These are phyloP conservation scores for Takifugu bimaculatus DNA, from an alignment of 2,113 vertebrate species.

Conservation along the genomic window DNA sequence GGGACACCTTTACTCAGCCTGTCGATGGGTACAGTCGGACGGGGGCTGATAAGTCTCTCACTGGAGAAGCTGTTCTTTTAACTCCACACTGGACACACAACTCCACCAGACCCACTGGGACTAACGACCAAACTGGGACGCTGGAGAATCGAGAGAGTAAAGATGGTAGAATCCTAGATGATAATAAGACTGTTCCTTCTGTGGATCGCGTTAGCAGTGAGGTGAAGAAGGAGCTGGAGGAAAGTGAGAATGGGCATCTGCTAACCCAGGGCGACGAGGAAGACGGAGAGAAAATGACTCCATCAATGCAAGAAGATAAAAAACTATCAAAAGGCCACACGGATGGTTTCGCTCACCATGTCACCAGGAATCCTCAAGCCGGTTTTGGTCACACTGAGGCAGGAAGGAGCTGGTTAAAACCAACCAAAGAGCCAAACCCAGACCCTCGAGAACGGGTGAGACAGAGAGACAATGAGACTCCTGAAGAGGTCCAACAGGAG, in stretches of 20 bases:
- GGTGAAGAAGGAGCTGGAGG: constrained; percentile 19
- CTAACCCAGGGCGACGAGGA: constrained; percentile 22
- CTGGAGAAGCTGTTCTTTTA: constrained; percentile 34
- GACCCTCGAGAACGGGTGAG: constrained; percentile 32
- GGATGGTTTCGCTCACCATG: constrained; percentile 23
- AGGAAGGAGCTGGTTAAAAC: constrained; percentile 34
- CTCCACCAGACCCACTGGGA: constrained; percentile 38
- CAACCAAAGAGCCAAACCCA: constrained; percentile 65
- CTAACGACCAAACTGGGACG: constrained; percentile 20
- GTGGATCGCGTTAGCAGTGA: constrained; percentile 19
- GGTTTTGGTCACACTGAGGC: constrained; percentile 26
- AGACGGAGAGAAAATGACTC: constrained; percentile 24
- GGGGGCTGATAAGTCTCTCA: constrained; percentile 21
- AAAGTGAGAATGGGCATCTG: constrained; percentile 6
- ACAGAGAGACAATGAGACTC: constrained; percentile 58
- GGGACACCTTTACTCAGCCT: constrained; percentile 54
- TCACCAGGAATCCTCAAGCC: constrained; percentile 32
- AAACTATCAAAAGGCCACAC: constrained; percentile 36
- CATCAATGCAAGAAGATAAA: constrained; percentile 31
- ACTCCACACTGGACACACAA: constrained; percentile 60
- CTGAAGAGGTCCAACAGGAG: constrained; percentile 37
- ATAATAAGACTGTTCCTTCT: constrained; percentile 35
- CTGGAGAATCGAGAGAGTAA: constrained; percentile 16
- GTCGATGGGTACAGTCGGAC: constrained; percentile 47
- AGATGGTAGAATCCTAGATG: constrained; percentile 12